These are phyloP conservation scores for Tetrax tetrax DNA, from an alignment of 2,113 vertebrate genomes.

Conservation along the genomic window DNA sequence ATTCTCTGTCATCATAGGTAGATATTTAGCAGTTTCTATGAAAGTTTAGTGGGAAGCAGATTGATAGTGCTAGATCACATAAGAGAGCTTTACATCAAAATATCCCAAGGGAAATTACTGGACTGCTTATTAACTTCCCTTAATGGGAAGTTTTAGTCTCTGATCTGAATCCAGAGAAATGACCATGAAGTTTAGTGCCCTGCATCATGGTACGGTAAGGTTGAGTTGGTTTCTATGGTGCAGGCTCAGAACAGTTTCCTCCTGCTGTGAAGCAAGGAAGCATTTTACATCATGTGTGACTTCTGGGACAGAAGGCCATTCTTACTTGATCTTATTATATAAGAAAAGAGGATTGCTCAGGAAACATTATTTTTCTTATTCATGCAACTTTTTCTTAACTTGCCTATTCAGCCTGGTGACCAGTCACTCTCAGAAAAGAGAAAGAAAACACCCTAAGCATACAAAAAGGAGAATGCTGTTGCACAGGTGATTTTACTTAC, in stretches of 20 bases:
- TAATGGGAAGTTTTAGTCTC: background rate
- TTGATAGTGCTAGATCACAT: background rate
- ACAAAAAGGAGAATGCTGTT: background rate
- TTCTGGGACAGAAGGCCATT: background rate
- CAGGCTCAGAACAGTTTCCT: background rate
- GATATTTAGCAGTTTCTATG: background rate
- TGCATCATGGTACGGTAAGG: fast-evolving
- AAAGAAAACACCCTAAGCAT: background rate
- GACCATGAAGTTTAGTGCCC: background rate
- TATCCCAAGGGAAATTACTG: background rate
- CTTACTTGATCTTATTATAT: background rate
- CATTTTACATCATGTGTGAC: background rate
- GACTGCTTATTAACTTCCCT: background rate
- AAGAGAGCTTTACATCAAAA: background rate
- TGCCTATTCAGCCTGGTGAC: background rate
- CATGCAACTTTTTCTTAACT: background rate
- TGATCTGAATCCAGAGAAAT: background rate
- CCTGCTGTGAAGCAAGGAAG: background rate
- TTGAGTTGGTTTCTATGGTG: background rate
- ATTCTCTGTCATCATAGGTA: background rate
- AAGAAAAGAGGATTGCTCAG: background rate
- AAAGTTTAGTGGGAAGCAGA: background rate
- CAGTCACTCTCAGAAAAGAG: background rate
- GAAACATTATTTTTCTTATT: background rate
- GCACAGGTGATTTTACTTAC: background rate